Evolutionary conservation across 2,888 invertebrate species (phyloP), one percentile per base, ranked within the genome.

Genomic region (Nyleta sp.): DNA sequence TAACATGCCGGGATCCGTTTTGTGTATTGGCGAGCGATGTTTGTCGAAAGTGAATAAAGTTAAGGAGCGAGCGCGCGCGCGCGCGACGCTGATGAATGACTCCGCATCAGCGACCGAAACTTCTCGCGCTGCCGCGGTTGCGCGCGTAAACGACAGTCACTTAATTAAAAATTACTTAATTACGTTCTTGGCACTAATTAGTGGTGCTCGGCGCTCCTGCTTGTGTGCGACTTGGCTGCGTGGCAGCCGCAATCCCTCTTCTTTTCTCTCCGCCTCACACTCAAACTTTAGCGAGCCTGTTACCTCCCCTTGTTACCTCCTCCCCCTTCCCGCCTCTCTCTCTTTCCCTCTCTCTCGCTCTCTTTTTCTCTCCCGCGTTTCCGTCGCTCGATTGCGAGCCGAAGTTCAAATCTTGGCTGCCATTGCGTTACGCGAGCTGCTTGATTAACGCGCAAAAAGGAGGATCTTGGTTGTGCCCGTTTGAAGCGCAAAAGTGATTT

Each of bases 111-210:
- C 80, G 74, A 77, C 80, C 78, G 76, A 76, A 76, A 55, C 82
- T 74, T 65, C 70, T 35, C 81, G 78, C 78, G 50, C 62, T 82
- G 83, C 82, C 84, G 83, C 85, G 86, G 86, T 86, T 87, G 85
- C 87, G 87, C 87, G 87, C 85, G 87, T 89, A 89, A 89, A 89
- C 88, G 89, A 85, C 88, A 91, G 90, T 91, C 91, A 91, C 92
- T 92, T 92, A 92, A 93, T 93, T 93, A 93, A 93, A 93, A 93
- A 93, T 93, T 92, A 93, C 93, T 93, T 92, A 93, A 93, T 93
- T 93, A 93, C 92, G 92, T 92, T 93, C 93, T 93, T 93, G 92
- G 92, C 92, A 91, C 92, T 93, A 93, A 93, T 93, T 93, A 93
- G 92, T 91, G 91, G 87, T 87, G 87, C 90, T 89, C 88, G 88